Conservation (phyloP, 1,140 invertebrate species). For the Ceratitis capitata region DNA sequence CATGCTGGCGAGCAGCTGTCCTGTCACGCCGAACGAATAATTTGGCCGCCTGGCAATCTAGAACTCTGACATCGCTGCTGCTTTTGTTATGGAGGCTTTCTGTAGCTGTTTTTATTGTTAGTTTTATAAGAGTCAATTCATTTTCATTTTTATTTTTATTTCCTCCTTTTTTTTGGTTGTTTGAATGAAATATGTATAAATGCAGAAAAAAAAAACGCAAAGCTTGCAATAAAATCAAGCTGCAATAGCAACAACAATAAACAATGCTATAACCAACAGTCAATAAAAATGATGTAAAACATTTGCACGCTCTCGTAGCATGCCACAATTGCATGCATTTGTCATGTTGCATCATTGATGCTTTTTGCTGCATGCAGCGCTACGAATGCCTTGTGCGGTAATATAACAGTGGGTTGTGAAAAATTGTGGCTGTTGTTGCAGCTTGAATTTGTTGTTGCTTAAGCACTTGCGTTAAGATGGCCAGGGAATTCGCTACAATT, state of each 20-base stretch:
- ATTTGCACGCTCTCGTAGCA: background rate
- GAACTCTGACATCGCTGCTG: background rate
- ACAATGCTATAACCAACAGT: background rate
- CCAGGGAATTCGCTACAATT: background rate
- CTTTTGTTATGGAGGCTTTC: too few relatives aligned
- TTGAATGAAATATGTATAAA: too few relatives aligned
- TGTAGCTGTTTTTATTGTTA: background rate
- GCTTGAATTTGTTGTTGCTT: background rate
- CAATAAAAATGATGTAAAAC: constrained; percentile 12
- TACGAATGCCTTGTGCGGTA: background rate
- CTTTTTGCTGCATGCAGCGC: background rate
- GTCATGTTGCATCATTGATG: constrained; percentile 31
- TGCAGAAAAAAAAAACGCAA: background rate
- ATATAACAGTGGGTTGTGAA: too few relatives aligned
- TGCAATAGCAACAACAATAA: background rate
- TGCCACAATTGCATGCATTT: background rate
- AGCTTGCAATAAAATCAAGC: background rate
- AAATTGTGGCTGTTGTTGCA: too few relatives aligned
- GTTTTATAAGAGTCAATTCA: background rate
- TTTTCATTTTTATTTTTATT: too few relatives aligned
- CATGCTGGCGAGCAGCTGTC: background rate
- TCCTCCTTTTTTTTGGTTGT: too few relatives aligned
- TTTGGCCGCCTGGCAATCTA: background rate
- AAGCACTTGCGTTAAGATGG: background rate
- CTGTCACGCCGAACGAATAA: too few relatives aligned